Evolutionary conservation across 2,113 vertebrate genomes (phyloP).

Genomic region (Baryphthengus martii): DNA sequence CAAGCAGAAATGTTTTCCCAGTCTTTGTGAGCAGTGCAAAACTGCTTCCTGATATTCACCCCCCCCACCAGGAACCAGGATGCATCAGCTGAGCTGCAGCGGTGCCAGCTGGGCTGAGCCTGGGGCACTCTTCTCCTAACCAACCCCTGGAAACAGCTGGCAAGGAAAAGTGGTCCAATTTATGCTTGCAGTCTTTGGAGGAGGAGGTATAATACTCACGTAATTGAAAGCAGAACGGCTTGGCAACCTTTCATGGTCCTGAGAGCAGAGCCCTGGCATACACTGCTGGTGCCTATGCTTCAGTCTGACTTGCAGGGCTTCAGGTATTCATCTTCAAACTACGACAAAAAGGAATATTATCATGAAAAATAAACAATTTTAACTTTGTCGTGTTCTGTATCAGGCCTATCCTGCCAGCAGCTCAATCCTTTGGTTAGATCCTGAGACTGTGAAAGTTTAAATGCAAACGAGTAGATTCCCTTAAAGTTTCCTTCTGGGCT

Average conservation of each 20-base stretch:
- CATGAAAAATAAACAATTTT: not conserved
- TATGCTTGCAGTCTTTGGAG: not conserved
- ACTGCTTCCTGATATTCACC: not conserved
- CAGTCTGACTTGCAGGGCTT: not conserved
- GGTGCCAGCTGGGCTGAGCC: not conserved
- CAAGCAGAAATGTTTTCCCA: not conserved
- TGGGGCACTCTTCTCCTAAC: rapidly evolving
- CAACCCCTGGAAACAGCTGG: rapidly evolving
- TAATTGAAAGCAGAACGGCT: not conserved
- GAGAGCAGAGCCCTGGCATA: not conserved
- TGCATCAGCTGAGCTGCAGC: rapidly evolving
- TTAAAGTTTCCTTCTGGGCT: not conserved
- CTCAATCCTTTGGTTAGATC: not conserved
- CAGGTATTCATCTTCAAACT: not conserved
- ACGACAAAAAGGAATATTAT: not conserved
- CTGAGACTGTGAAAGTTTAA: not conserved
- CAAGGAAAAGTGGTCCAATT: not conserved
- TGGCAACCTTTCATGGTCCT: not conserved
- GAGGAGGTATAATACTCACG: not conserved
- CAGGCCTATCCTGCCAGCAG: not conserved
- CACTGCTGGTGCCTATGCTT: not conserved
- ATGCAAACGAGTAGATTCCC: not conserved
- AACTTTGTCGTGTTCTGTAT: not conserved
- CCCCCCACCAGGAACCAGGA: not conserved
- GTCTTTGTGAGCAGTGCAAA: not conserved